Base-by-base conservation (phyloP, 2,113 vertebrate species). In the Chaenogobius annularis region DNA sequence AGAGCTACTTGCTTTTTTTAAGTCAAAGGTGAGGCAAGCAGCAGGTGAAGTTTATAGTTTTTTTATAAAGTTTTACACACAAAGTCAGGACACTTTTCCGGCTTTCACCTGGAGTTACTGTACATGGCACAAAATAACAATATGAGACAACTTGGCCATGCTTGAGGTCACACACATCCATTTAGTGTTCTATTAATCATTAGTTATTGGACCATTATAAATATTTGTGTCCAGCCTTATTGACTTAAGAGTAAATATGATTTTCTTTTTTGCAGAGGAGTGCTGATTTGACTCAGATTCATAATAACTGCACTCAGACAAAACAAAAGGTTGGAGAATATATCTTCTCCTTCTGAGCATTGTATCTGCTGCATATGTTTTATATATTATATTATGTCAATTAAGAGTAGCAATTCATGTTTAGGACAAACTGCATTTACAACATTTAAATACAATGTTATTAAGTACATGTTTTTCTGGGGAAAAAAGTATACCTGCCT, bases 401-500 rank as follows among this genome's bases (percentile, higher is more conserved):
- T 46, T 12, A 11, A 46, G 3, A 46, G 44, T 46, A 46, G 44
- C 1, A 10, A 3, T 46, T 9, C 11, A 46, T 12, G 44, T 1
- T 12, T 46, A 46, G 10, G 44, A 12, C 44, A 46, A 46, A 46
- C 10, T 46, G 10, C 8, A 44, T 44, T 48, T 48, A 15, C 14
- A 14, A 15, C 47, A 3, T 13, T 22, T 23, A 7, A 11, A 58
- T 23, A 58, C 11, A 22, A 59, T 55, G 13, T 7, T 14, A 17
- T 20, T 3, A 37, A 3, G 55, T 54, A 54, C 55, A 13, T 12
- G 47, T 17, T 54, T 78, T 78, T 71, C 69, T 70, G 68, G 15
- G 52, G 58, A 74, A 72, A 72, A 58, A 31, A 69, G 62, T 78
- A 74, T 76, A 69, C 75, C 55, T 56, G 73, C 66, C 64, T 73